Conservation (phyloP, 2,797 vertebrate species). For the Trachurus trachurus region DNA sequence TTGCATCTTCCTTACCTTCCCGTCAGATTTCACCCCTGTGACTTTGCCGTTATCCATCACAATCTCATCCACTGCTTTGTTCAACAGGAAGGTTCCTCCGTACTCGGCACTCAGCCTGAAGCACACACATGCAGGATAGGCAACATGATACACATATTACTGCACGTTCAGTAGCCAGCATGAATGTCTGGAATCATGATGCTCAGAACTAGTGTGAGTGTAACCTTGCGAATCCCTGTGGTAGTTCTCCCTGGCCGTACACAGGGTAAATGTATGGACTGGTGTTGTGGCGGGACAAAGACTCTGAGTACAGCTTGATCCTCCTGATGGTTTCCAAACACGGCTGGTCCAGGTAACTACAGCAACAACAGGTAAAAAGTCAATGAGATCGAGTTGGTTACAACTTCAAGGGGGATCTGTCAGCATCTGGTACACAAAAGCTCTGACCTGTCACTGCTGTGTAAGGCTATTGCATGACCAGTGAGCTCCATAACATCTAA, state of each 20-base stretch:
- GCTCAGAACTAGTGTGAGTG: background rate
- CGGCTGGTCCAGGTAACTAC: conserved; percentile 85
- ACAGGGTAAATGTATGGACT: conserved; percentile 87
- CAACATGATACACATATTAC: background rate
- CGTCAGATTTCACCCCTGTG: conserved; percentile 84
- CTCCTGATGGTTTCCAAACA: conserved; percentile 81
- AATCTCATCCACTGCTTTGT: conserved; percentile 83
- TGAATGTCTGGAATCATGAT: background rate
- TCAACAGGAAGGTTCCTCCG: conserved; percentile 82
- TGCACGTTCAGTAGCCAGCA: background rate
- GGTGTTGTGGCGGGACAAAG: conserved; percentile 75
- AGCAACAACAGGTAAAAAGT: conserved; percentile 10
- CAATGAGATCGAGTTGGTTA: background rate
- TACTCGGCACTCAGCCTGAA: conserved; percentile 84
- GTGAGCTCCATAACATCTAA: conserved; percentile 84
- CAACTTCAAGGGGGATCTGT: background rate
- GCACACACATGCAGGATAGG: conserved; percentile 33
- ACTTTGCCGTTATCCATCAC: conserved; percentile 85
- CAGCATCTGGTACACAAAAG: background rate
- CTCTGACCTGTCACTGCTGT: conserved; percentile 80
- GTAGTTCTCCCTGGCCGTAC: conserved; percentile 85
- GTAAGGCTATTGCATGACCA: conserved; percentile 85
- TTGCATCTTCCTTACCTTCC: conserved; percentile 64
- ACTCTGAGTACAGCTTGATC: conserved; percentile 83
- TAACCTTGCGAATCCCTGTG: conserved; percentile 86